Evolutionary conservation across 2,797 vertebrate genomes (phyloP), one percentile per base, ranked within the genome.

Genomic region (Ceyx erithaca): DNA sequence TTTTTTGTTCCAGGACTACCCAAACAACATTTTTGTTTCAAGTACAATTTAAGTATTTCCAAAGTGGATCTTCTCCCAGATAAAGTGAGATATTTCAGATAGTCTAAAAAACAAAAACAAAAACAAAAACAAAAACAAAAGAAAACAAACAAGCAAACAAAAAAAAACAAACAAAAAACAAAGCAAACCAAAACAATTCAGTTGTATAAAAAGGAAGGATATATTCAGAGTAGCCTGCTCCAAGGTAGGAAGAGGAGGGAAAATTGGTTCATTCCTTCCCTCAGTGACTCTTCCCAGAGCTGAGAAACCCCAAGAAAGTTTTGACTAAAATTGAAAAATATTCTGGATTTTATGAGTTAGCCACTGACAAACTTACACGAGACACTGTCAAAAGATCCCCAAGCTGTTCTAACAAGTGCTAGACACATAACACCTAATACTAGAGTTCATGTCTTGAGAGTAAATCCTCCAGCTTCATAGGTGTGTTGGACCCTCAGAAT

Each of bases 381-480:
- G 4, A 40, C 8, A 15, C 18, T 8, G 20, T 16, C 45, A 70
- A 67, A 57, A 70, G 7, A 25, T 57, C 3, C 21, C 11, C 12
- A 61, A 69, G 21, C 12, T 59, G 10, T 30, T 72, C 33, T 52
- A 62, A 57, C 20, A 73, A 35, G 12, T 4, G 3, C 28, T 57
- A 41, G 37, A 25, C 5, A 14, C 0, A 0, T 17, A 63, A 45
- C 31, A 40, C 17, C 49, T n/a, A 51, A 22, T 26, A 40, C 0
- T n/a, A 8, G 9, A 40, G 15, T 28, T 48, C 17, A 13, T 5
- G 1, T 37, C 28, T 23, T 57, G 7, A 45, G 41, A 43, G 11
- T 11, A 23, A 72, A 55, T 26, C 30, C 17, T 71, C 43, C 41
- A 3, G 49, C 35, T 33, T 62, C 45, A 19, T 22, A 37, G 23